Conservation (phyloP, 2,797 vertebrate genomes). For the Yasuhikotakia modesta region DNA sequence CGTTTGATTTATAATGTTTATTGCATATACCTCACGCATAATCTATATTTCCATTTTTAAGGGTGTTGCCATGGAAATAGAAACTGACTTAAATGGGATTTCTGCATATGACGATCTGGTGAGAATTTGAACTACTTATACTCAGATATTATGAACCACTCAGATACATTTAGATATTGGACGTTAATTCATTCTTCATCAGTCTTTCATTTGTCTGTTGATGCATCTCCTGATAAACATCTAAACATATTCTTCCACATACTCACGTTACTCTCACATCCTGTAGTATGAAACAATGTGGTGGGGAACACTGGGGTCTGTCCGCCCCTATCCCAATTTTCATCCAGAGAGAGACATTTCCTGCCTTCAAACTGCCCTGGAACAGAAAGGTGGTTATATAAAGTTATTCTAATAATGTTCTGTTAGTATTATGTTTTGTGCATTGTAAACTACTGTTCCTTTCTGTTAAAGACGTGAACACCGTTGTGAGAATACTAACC, state of each 20-base stretch:
- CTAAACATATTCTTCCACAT: neutral
- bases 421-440: no score
- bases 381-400: slow-evolving; percentile 77
- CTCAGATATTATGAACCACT: no score
- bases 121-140: no score
- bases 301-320: slow-evolving; percentile 74
- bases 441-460: neutral
- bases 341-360: slow-evolving; percentile 61
- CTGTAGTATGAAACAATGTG: slow-evolving; percentile 64
- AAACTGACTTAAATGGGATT: neutral
- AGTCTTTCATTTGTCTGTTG: no score
- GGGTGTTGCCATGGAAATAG: slow-evolving; percentile 5
- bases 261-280: neutral
- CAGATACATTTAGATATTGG: no score
- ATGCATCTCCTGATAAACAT: neutral
- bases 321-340: slow-evolving; percentile 71
- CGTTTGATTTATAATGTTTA: neutral
- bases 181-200: no score
- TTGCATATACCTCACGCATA: no score
- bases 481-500: slow-evolving; percentile 71
- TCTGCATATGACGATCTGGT: neutral
- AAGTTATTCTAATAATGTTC: no score
- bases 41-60: neutral
- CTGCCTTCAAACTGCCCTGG: slow-evolving; percentile 64
- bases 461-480: slow-evolving; percentile 62